A percentile compares a stretch with the other conserved stretches of the same genome.
These are phyloP conservation scores for Torymus aiolomorphi DNA, from an alignment of 2,888 invertebrate genomes.

Conservation along the genomic window DNA sequence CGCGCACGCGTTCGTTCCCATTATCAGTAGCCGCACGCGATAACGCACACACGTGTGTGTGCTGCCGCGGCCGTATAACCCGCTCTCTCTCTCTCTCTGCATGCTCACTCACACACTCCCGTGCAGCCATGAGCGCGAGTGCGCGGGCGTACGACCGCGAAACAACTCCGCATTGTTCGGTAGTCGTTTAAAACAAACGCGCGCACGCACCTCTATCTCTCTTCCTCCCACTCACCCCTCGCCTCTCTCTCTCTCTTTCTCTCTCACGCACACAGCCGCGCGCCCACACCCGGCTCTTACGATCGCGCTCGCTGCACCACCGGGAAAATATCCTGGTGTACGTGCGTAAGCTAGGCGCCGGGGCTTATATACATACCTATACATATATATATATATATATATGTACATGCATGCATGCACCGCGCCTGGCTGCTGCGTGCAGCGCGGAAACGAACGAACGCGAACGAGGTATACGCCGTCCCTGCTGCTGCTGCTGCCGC, in stretches of 20 bases:
- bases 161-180: slow-evolving; percentile 48
- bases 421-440: too few relatives aligned
- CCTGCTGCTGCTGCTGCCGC: too few relatives aligned
- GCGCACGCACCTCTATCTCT: slow-evolving; percentile 7
- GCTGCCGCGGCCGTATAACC: too few relatives aligned
- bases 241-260: slow-evolving; percentile 17
- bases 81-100: not conserved
- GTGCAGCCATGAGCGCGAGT: not conserved
- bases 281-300: not conserved
- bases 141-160: slow-evolving; percentile 1
- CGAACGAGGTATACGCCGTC: too few relatives aligned
- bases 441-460: slow-evolving; percentile 5
- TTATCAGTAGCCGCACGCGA: slow-evolving; percentile 27
- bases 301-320: slow-evolving; percentile 8
- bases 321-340: slow-evolving; percentile 17
- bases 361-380: not conserved
- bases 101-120: not conserved
- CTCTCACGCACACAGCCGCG: not conserved
- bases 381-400: not conserved
- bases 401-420: too few relatives aligned
- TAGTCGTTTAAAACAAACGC: slow-evolving; percentile 55
- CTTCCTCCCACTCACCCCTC: slow-evolving; percentile 7
- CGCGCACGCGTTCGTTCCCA: not conserved
- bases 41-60: slow-evolving; percentile 10
- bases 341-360: not conserved